phyloP scores from a whole-genome alignment of 2,888 invertebrate species.

The Philaethria dido region DNA sequence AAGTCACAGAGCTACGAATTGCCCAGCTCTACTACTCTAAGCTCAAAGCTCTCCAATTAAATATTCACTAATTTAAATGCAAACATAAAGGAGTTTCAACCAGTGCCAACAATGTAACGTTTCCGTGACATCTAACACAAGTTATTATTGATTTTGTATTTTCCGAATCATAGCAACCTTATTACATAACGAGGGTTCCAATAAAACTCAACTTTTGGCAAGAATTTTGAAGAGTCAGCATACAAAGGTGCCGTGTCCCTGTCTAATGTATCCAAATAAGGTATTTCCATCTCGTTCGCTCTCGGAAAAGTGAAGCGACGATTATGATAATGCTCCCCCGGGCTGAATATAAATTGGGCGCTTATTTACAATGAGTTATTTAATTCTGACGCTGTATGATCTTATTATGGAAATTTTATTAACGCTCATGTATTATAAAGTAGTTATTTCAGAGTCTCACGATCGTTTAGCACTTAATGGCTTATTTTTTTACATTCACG shows the following conservation, averaged over 20 bases:
- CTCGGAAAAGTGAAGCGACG: constrained; percentile 51
- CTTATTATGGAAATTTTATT: constrained; percentile 70
- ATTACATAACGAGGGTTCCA: constrained; percentile 64
- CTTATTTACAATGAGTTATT: constrained; percentile 79
- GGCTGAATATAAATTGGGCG: constrained; percentile 77
- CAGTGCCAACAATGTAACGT: neutral
- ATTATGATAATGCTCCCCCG: constrained; percentile 71
- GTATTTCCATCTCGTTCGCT: constrained; percentile 27
- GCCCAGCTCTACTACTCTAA: neutral
- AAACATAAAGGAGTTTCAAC: neutral
- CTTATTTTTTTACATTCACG: constrained; percentile 32
- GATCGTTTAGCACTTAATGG: constrained; percentile 43
- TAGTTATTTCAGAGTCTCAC: constrained; percentile 48
- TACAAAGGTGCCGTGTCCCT: constrained; percentile 45
- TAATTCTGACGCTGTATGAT: constrained; percentile 63
- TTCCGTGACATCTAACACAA: constrained; percentile 16
- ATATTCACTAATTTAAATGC: neutral
- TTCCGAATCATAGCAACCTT: constrained; percentile 50
- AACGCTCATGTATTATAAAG: constrained; percentile 55
- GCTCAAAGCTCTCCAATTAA: neutral
- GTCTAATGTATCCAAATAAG: constrained; percentile 40
- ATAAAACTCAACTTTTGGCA: constrained; percentile 66
- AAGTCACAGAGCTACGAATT: neutral
- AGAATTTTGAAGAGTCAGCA: constrained; percentile 45
- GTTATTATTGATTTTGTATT: constrained; percentile 38